Percentiles rank a stretch among this genome's conserved stretches.
phyloP scores from a whole-genome alignment of 2,888 invertebrate genomes.

The Fabriciana adippe region DNA sequence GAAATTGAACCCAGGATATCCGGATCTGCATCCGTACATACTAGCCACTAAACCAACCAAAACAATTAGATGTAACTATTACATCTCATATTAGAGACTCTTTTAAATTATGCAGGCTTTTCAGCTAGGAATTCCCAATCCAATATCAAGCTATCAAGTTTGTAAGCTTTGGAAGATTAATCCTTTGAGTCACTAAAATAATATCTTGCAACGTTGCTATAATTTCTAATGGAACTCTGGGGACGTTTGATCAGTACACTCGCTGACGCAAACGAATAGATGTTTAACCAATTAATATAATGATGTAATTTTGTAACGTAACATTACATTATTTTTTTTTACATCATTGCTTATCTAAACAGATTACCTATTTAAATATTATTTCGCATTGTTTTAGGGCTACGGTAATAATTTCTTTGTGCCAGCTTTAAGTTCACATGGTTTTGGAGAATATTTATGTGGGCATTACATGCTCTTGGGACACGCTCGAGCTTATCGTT shows the following conservation, averaged over 20 bases:
- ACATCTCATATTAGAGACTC: background rate
- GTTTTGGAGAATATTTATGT: slow-evolving; percentile 83
- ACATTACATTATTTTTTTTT: background rate
- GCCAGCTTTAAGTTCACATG: slow-evolving; percentile 72
- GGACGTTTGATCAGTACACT: slow-evolving; percentile 7
- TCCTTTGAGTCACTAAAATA: slow-evolving; percentile 18
- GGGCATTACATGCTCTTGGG: slow-evolving; percentile 84
- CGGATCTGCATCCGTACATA: too few species aligned
- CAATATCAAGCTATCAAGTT: slow-evolving; percentile 4
- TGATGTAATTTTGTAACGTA: background rate
- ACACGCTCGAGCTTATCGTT: slow-evolving; percentile 84
- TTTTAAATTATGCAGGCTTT: background rate
- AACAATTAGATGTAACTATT: background rate
- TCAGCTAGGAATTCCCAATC: slow-evolving; percentile 2
- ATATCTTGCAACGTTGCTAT: slow-evolving; percentile 18
- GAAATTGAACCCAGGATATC: too few species aligned
- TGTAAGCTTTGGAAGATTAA: slow-evolving; percentile 10
- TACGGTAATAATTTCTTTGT: slow-evolving; percentile 81
- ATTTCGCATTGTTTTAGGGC: slow-evolving; percentile 52
- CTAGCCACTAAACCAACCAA: too few species aligned
- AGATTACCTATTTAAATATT: background rate
- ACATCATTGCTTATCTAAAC: background rate
- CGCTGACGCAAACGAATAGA: slow-evolving; percentile 1
- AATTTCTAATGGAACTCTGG: slow-evolving; percentile 20
- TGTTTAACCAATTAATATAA: background rate